These are phyloP conservation scores for Morinoia aosen DNA, from an alignment of 2,888 invertebrate genomes.

Conservation along the genomic window DNA sequence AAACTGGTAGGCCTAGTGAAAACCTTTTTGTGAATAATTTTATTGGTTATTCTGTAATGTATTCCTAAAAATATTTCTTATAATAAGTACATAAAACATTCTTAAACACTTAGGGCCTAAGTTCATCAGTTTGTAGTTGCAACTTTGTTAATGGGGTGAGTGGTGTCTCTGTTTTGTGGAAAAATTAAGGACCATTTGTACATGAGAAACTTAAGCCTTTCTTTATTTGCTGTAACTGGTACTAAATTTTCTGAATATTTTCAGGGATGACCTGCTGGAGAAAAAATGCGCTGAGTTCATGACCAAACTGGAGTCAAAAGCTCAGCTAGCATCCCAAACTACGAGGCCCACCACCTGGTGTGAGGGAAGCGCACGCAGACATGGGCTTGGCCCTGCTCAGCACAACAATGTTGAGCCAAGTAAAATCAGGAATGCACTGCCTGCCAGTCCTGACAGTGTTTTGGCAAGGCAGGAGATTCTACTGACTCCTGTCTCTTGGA, in stretches of 20 bases:
- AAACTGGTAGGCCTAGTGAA: neutral
- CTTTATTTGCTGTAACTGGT: neutral
- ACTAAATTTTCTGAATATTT: neutral
- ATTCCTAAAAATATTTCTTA: neutral
- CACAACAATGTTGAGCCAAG: neutral
- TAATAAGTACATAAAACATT: neutral
- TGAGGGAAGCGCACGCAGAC: neutral
- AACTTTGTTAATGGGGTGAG: too few species aligned
- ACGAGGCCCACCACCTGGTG: neutral
- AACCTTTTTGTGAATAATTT: neutral
- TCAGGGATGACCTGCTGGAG: slow-evolving; percentile 13
- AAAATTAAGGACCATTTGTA: too few species aligned
- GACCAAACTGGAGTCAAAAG: neutral
- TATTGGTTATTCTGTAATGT: neutral
- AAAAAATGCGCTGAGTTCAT: neutral
- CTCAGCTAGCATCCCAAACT: neutral
- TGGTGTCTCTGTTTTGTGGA: too few species aligned
- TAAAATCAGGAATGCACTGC: neutral
- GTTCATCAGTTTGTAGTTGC: too few species aligned
- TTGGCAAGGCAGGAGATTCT: neutral
- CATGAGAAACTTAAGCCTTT: neutral
- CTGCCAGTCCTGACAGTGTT: neutral
- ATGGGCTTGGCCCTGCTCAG: neutral
- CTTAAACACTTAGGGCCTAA: too few species aligned
- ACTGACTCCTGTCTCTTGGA: neutral